Percentiles rank a stretch among this genome's conserved stretches.
phyloP scores from a whole-genome alignment of 2,797 vertebrate species.

The Geotrypetes seraphini region DNA sequence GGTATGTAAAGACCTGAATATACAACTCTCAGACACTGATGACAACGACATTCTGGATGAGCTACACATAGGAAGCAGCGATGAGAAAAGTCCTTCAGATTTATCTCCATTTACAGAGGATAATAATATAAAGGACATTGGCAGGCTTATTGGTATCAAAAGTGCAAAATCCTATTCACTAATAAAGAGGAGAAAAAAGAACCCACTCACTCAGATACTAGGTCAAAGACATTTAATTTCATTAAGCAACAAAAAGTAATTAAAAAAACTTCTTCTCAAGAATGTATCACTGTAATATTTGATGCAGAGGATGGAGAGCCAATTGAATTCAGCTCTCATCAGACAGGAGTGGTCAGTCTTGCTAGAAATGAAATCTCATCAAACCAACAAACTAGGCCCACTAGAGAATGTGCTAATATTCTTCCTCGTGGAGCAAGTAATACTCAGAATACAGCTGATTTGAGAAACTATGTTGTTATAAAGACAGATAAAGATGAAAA shows the following conservation, averaged over 20 bases:
- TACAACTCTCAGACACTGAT: slow-evolving; percentile 63
- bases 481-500: slow-evolving; percentile 55
- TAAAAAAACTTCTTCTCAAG: slow-evolving; percentile 70
- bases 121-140: slow-evolving; percentile 45
- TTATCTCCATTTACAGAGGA: slow-evolving; percentile 38
- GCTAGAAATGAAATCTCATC: slow-evolving; percentile 48
- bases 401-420: slow-evolving; percentile 45
- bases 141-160: slow-evolving; percentile 37
- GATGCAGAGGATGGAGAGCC: slow-evolving; percentile 71
- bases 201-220: slow-evolving; percentile 47
- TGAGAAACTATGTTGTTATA: slow-evolving; percentile 47
- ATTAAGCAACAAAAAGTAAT: slow-evolving; percentile 58
- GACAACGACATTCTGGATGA: slow-evolving; percentile 60
- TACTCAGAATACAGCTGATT: slow-evolving; percentile 40
- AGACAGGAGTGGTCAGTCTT: slow-evolving; percentile 41
- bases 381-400: slow-evolving; percentile 22
- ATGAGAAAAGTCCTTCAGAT: slow-evolving; percentile 53
- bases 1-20: slow-evolving; percentile 29
- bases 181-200: slow-evolving; percentile 45
- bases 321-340: slow-evolving; percentile 66
- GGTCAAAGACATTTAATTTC: slow-evolving; percentile 58
- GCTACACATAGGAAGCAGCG: slow-evolving; percentile 52
- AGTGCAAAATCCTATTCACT: slow-evolving; percentile 36
- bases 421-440: slow-evolving; percentile 55
- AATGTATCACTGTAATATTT: slow-evolving; percentile 65